Evolutionary conservation across 37 sponge, comb jelly and placozoan species (phyloP), one percentile per base, ranked within the genome.

Genomic region (Crambe crambe): DNA sequence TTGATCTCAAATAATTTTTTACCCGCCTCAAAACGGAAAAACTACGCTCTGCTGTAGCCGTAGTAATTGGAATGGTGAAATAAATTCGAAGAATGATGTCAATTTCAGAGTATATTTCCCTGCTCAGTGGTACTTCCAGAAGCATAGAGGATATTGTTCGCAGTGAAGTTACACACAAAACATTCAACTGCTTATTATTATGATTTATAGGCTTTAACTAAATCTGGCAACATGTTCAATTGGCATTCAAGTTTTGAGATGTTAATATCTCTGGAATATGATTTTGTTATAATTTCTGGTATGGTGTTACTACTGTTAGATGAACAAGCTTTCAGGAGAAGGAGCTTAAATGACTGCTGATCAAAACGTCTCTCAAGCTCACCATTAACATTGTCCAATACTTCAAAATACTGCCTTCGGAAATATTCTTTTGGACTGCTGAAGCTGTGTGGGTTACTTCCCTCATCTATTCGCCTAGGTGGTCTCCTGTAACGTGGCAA

Each of bases 231-330:
- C 75, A 57, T 75, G 3, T 56, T 18, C 29, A 77, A 63, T 31
- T 77, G 77, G 1, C 37, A 21, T 61, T 61, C 65, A 62, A 77
- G 77, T 42, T 39, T 83, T 36, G 42, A 58, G 10, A 72, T 60
- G 74, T 73, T 37, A 27, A 83, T 65, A 64, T 83, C 75, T 51
- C 43, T 74, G n/a, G 83, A 74, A 58, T 83, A 83, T 4, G 68
- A 26, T 73, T 74, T 42, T 47, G 54, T 35, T 38, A 74, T 35
- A 22, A 20, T 63, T 39, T n/a, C 47, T 61, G 64, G 51, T n/a
- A 72, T 42, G 56, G 25, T 47, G 34, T 83, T 61, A 65, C 73
- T 40, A 60, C 68, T 36, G n/a, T 62, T 26, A 8, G 10, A 9
- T 18, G 54, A 9, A 51, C 54, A 51, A 51, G 54, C 9, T 51